Evolutionary conservation across 2,888 invertebrate species (phyloP).

Genomic region (Crocallis elinguaria): DNA sequence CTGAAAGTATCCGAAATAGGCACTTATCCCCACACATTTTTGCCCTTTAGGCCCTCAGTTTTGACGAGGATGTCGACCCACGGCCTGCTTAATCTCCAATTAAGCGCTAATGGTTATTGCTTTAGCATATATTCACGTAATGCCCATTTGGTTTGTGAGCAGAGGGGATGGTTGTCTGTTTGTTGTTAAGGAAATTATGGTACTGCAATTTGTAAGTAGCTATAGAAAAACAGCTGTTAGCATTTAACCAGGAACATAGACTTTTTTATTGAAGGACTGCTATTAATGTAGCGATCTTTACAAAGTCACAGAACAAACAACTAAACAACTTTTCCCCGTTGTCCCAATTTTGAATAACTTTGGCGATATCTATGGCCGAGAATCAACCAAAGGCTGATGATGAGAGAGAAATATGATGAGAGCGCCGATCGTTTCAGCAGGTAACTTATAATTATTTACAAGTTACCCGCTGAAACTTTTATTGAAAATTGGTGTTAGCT

Average conservation of each 20-base stretch:
- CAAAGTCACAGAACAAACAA: no score
- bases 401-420: no score
- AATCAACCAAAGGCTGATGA: no score
- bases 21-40: constrained; percentile 22
- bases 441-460: no score
- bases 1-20: constrained; percentile 25
- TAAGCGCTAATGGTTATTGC: constrained; percentile 36
- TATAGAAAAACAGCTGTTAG: not conserved
- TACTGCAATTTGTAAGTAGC: not conserved
- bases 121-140: constrained; percentile 27
- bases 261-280: no score
- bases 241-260: no score
- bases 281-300: not conserved
- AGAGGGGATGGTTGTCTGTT: constrained; percentile 3
- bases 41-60: constrained; percentile 19
- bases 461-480: no score
- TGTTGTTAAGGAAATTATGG: constrained; percentile 3
- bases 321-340: no score
- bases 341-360: no score
- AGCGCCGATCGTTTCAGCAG: no score
- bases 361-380: no score
- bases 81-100: constrained; percentile 30
- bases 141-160: constrained; percentile 4
- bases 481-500: no score
- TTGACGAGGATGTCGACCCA: constrained; percentile 26